Evolutionary conservation across 2,888 invertebrate genomes (phyloP), one percentile per base, ranked within the genome.

Genomic region (Microplitis deprimator): DNA sequence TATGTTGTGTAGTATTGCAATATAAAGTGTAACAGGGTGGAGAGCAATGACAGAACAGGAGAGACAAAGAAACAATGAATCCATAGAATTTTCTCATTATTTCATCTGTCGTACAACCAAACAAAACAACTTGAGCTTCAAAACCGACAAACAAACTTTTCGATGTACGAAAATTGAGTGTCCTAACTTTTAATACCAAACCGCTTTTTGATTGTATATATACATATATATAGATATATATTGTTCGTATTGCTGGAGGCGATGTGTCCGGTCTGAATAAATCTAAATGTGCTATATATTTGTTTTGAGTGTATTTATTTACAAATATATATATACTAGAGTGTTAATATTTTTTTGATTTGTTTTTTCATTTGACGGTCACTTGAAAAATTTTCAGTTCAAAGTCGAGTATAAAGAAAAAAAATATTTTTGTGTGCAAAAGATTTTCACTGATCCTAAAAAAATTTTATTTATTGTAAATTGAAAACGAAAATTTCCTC

Each of bases 151-250:
- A 1, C 73, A 62, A 77, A 77, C 69, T 77, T 77, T 68, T 39
- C 60, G 17, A 65, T 77, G 73, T 69, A 76, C 59, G 73, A 77
- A 77, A 77, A 77, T 77, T 73, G 70, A 73, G 73, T 77, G 73
- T 73, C 68, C 73, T 50, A 77, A 77, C 69, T 77, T 77, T 77
- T 77, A 77, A 77, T 77, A 20, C 73, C 29, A 61, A 41, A 64
- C 68, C 60, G 68, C 73, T 41, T 67, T 17, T n/a, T 38, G 50
- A 65, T 65, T 73, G 20, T 67, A 38, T 10, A 7, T 38, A 16
- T 61, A 16, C 16, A 38, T 16, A 8, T 8, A 16, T 10, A 62
- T n/a, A 61, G 2, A 5, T 38, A 38, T 8, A 13, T 60, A 20
- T 13, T 10, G 50, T 8, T 50, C 13, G 70, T 8, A 38, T 38